These are phyloP conservation scores for Microcebus lehilahytsara DNA, from an alignment of 2,113 vertebrate genomes.

Conservation along the genomic window DNA sequence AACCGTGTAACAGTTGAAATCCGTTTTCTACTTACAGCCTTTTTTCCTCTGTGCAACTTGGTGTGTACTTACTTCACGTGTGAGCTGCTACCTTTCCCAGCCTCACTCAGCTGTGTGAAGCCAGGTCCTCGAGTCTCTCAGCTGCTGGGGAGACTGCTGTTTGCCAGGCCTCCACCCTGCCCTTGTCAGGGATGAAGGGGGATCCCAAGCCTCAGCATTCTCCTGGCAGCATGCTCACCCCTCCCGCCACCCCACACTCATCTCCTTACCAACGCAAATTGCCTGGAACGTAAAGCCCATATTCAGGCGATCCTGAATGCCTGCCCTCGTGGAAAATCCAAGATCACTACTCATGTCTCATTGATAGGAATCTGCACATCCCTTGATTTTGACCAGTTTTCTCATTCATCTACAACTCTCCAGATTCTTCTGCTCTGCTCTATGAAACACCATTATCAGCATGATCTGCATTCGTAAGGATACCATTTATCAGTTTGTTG, in stretches of 20 bases:
- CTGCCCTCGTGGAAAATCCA: background rate
- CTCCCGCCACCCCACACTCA: background rate
- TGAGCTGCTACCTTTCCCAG: background rate
- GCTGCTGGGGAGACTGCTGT: background rate
- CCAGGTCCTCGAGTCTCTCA: background rate
- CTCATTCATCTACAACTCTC: background rate
- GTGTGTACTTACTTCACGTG: background rate
- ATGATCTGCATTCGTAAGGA: background rate
- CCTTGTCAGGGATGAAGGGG: background rate
- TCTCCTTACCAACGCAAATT: background rate
- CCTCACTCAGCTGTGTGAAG: background rate
- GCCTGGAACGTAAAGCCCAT: background rate
- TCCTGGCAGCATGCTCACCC: too few relatives aligned
- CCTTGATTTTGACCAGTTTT: background rate
- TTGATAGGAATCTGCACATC: background rate
- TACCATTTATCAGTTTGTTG: background rate
- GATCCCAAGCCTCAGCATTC: background rate
- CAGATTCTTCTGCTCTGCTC: background rate
- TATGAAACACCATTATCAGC: background rate
- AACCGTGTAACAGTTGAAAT: background rate
- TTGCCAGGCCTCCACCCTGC: background rate
- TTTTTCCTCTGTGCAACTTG: background rate
- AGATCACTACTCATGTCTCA: background rate
- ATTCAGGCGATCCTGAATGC: too few relatives aligned
- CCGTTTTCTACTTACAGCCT: background rate